phyloP scores from a whole-genome alignment of 2,113 vertebrate species.

The Ranitomeya imitator region DNA sequence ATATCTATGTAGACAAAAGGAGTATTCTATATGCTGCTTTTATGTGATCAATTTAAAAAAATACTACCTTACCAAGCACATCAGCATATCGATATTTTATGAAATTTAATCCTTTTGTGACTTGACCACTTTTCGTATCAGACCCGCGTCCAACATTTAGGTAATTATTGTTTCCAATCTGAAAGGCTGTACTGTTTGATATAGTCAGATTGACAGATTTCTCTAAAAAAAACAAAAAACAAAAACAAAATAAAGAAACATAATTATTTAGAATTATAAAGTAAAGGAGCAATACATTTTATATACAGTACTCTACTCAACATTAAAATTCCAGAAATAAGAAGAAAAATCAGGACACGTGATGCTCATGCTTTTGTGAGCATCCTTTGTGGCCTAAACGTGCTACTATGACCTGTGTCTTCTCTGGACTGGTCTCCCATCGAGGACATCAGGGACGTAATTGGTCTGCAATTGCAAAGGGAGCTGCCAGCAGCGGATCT shows the following conservation, averaged over 20 bases:
- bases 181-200: constrained; percentile 67
- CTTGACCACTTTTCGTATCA: background rate
- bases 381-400: too few species aligned
- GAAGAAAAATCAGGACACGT: too few species aligned
- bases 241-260: constrained; percentile 22
- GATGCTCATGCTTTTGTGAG: too few species aligned
- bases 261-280: background rate
- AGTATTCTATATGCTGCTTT: background rate
- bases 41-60: background rate
- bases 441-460: too few species aligned
- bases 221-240: constrained; percentile 56
- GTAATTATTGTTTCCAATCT: constrained; percentile 72
- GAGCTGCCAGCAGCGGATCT: too few species aligned
- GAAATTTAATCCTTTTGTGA: background rate
- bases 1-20: too few species aligned
- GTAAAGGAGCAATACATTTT: too few species aligned
- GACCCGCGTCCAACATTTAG: constrained; percentile 64
- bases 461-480: too few species aligned
- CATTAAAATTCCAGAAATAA: too few species aligned
- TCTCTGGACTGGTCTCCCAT: too few species aligned
- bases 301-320: background rate
- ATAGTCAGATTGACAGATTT: constrained; percentile 64
- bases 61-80: constrained; percentile 70
- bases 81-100: constrained; percentile 20
- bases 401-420: too few species aligned